Conservation (phyloP, 2,888 invertebrate genomes). For the Criorhina ranunculi region DNA sequence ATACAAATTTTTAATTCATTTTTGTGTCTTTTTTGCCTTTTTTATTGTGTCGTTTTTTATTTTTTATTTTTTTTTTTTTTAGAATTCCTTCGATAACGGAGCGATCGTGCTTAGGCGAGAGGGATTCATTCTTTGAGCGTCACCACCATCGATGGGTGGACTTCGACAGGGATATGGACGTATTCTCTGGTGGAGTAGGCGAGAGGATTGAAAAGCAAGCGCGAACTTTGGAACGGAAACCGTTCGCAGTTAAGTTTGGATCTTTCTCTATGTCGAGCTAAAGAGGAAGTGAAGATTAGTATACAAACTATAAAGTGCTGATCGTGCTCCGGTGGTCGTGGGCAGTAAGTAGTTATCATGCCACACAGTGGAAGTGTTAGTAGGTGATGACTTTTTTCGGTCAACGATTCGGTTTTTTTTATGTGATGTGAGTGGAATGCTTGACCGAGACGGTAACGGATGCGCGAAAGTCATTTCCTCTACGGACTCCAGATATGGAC, state of each 20-base stretch:
- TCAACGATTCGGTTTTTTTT: slow-evolving; percentile 38
- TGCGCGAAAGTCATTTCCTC: slow-evolving; percentile 65
- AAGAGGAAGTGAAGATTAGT: slow-evolving; percentile 73
- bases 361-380: slow-evolving; percentile 43
- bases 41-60: slow-evolving; percentile 10
- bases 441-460: slow-evolving; percentile 56
- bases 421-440: slow-evolving; percentile 53
- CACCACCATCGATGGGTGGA: slow-evolving; percentile 4
- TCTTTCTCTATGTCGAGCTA: slow-evolving; percentile 54
- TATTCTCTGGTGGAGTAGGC: background rate
- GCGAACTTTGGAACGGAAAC: slow-evolving; percentile 66
- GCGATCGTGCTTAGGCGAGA: slow-evolving; percentile 22
- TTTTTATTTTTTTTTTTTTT: slow-evolving; percentile 16
- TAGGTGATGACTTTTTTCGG: slow-evolving; percentile 65
- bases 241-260: slow-evolving; percentile 21
- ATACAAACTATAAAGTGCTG: slow-evolving; percentile 45
- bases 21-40: slow-evolving; percentile 22
- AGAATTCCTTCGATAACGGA: slow-evolving; percentile 55
- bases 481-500: slow-evolving; percentile 13
- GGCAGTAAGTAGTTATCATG: slow-evolving; percentile 46
- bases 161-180: slow-evolving; percentile 1
- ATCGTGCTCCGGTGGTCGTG: slow-evolving; percentile 49
- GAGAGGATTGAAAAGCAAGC: slow-evolving; percentile 19
- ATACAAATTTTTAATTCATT: slow-evolving; percentile 50
- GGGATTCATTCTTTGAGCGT: slow-evolving; percentile 37